phyloP scores from a whole-genome alignment of 2,888 invertebrate genomes.

The Hedychridium roseum region DNA sequence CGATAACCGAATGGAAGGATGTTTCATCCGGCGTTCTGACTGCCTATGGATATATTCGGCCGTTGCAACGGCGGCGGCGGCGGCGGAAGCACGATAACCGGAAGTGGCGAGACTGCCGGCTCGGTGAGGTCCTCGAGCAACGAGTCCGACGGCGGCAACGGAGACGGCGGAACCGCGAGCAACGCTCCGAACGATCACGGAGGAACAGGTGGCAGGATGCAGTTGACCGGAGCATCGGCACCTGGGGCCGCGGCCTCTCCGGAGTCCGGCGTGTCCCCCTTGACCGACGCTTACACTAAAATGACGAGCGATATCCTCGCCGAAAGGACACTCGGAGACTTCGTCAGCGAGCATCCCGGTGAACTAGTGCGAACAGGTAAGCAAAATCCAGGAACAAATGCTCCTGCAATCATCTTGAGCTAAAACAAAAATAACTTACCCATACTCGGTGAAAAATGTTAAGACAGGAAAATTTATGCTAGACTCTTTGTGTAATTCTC shows the following conservation, averaged over 20 bases:
- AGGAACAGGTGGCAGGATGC: slow-evolving; percentile 51
- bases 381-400: no score
- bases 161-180: slow-evolving; percentile 25
- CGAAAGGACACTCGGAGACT: slow-evolving; percentile 85
- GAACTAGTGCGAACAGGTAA: slow-evolving; percentile 87
- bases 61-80: slow-evolving; percentile 59
- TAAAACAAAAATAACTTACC: no score
- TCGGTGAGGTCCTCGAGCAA: slow-evolving; percentile 38
- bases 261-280: slow-evolving; percentile 60
- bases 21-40: slow-evolving; percentile 57
- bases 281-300: slow-evolving; percentile 67
- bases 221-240: slow-evolving; percentile 61
- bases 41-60: slow-evolving; percentile 64
- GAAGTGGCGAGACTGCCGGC: slow-evolving; percentile 42
- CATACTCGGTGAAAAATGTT: no score
- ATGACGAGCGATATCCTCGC: slow-evolving; percentile 91
- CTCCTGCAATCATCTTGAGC: no score
- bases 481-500: no score
- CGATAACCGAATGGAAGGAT: slow-evolving; percentile 51
- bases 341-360: slow-evolving; percentile 89
- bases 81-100: slow-evolving; percentile 49
- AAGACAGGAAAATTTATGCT: no score
- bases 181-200: slow-evolving; percentile 13
- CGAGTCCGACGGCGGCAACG: slow-evolving; percentile 41
- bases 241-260: slow-evolving; percentile 61